Evolutionary conservation across 2,113 vertebrate genomes (phyloP).

Genomic region (Eidolon helvum): DNA sequence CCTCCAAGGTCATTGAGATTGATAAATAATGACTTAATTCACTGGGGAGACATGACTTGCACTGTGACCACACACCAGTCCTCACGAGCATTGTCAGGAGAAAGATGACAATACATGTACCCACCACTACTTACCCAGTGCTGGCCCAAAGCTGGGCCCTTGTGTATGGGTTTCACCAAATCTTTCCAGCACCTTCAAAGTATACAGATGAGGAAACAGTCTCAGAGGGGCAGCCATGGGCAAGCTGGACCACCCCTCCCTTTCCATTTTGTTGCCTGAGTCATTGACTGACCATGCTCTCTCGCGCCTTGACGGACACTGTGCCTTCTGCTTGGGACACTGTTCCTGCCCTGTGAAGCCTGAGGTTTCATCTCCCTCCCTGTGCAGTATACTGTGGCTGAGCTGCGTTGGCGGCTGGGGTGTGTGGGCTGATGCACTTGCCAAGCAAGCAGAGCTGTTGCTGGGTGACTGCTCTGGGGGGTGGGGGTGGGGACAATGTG

Average conservation of each 20-base stretch:
- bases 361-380: neutral
- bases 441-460: slow-evolving; percentile 38
- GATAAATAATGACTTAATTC: neutral
- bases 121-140: neutral
- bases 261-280: rapidly evolving
- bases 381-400: neutral
- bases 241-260: neutral
- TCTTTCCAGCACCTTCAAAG: neutral
- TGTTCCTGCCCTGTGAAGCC: neutral
- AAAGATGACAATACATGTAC: rapidly evolving
- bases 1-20: neutral
- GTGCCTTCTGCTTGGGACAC: neutral
- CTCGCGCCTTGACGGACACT: neutral
- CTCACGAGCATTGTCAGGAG: neutral
- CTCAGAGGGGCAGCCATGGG: neutral
- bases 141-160: neutral
- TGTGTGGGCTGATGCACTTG: slow-evolving; percentile 48
- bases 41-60: neutral
- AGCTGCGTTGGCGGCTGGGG: slow-evolving; percentile 56
- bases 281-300: neutral
- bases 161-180: neutral
- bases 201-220: neutral
- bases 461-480: slow-evolving; percentile 36
- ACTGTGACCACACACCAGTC: too few species aligned
- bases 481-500: neutral